Evolutionary conservation across 2,113 vertebrate genomes (phyloP).

Genomic region (Tichodroma muraria): DNA sequence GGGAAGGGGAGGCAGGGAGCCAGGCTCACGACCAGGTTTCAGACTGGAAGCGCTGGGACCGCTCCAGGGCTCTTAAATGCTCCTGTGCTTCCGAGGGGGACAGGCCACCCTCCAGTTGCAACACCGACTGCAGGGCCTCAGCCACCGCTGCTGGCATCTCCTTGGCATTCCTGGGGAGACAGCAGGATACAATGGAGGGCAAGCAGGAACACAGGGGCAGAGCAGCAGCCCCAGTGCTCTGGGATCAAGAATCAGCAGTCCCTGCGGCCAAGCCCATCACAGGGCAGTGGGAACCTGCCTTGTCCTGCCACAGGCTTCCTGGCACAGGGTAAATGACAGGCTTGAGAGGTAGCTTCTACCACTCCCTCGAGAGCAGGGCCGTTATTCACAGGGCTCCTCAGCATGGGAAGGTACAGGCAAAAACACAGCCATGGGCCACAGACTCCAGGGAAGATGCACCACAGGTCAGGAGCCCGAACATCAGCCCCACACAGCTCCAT

Average conservation of each 20-base stretch:
- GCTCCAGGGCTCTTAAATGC: conserved; percentile 80
- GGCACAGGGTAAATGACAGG: not conserved
- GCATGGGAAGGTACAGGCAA: not conserved
- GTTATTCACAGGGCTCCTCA: not conserved
- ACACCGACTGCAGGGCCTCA: conserved; percentile 71
- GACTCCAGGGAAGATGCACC: fast-evolving
- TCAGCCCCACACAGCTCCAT: not conserved
- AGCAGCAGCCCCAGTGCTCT: not conserved
- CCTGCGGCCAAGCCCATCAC: fast-evolving
- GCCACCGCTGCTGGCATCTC: conserved; percentile 82
- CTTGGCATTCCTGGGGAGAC: conserved; percentile 80
- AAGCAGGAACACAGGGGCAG: fast-evolving
- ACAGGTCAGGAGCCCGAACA: not conserved
- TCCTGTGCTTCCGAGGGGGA: conserved; percentile 68
- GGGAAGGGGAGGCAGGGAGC: not conserved
- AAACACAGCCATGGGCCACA: fast-evolving
- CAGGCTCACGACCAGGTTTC: conserved; percentile 89
- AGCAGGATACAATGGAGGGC: not conserved
- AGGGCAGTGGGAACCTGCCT: not conserved
- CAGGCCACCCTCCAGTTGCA: conserved; percentile 78
- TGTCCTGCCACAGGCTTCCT: not conserved
- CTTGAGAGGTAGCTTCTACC: not conserved
- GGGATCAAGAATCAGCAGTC: not conserved
- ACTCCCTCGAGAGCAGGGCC: not conserved
- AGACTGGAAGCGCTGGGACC: conserved; percentile 77